These are phyloP conservation scores for Trachelus troglodyta DNA, from an alignment of 2,888 invertebrate species.

Conservation along the genomic window DNA sequence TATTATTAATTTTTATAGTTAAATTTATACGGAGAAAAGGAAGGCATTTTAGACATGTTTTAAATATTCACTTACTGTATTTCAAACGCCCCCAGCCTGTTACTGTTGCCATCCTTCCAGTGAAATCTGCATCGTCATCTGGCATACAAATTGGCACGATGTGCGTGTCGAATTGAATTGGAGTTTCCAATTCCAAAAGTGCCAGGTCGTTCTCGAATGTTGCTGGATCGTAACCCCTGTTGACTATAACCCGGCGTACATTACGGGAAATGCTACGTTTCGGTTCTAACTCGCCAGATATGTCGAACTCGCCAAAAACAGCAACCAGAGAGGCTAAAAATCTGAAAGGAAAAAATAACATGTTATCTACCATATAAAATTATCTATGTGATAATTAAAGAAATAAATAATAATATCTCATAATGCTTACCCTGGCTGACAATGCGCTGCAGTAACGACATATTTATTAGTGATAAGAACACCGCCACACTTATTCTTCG, in stretches of 20 bases:
- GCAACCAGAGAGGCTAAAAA: constrained; percentile 91
- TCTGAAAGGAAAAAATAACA: constrained; percentile 63
- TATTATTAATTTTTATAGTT: not conserved
- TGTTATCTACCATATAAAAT: not conserved
- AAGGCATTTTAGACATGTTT: not conserved
- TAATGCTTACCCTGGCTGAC: constrained; percentile 86
- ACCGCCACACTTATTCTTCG: constrained; percentile 95
- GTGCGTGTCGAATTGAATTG: constrained; percentile 86
- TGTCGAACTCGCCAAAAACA: constrained; percentile 91
- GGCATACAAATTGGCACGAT: constrained; percentile 95
- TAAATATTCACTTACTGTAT: constrained; percentile 73
- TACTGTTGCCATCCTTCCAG: constrained; percentile 87
- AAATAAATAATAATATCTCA: constrained; percentile 6
- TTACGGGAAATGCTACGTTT: constrained; percentile 83
- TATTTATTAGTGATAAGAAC: constrained; percentile 89
- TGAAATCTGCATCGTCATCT: constrained; percentile 79
- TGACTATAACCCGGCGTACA: constrained; percentile 88
- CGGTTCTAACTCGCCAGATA: constrained; percentile 85
- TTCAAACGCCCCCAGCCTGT: constrained; percentile 94
- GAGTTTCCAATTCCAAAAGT: constrained; percentile 83
- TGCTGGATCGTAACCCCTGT: constrained; percentile 87
- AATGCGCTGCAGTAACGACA: constrained; percentile 94
- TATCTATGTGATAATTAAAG: not conserved
- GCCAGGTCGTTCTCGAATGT: constrained; percentile 95
- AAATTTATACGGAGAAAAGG: not conserved